These are phyloP conservation scores for Echinarachnius parma DNA, from an alignment of 53 echinoderm and acorn worm species.

Conservation along the genomic window DNA sequence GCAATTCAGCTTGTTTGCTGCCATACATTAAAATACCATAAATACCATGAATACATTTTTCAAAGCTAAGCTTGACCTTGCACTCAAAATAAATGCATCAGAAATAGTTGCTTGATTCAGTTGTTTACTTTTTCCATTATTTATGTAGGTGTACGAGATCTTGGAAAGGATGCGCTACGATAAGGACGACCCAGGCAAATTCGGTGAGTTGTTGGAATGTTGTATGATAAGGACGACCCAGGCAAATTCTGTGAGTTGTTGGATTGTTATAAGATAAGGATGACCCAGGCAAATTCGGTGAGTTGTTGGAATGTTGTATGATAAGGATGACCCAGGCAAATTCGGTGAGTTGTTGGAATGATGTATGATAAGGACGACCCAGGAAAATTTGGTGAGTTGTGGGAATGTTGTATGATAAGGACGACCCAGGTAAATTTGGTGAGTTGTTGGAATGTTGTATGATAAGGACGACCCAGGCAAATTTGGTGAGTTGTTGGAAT, in stretches of 20 bases:
- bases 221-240: conserved; percentile 83
- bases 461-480: too few relatives aligned
- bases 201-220: conserved; percentile 76
- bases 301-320: conserved; percentile 72
- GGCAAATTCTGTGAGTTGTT: conserved; percentile 87
- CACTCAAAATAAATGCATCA: too few relatives aligned
- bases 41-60: too few relatives aligned
- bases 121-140: background rate
- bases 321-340: conserved; percentile 80
- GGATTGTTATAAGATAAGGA: conserved; percentile 76
- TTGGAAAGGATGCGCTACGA: conserved; percentile 88
- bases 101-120: too few relatives aligned
- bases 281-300: conserved; percentile 93
- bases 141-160: conserved; percentile 82
- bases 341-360: conserved; percentile 88
- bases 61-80: too few relatives aligned
- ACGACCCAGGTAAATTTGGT: too few relatives aligned
- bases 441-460: too few relatives aligned
- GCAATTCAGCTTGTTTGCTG: too few relatives aligned
- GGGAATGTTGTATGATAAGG: background rate
- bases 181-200: conserved; percentile 80
- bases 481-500: too few relatives aligned
- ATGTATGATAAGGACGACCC: background rate
- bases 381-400: too few relatives aligned
- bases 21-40: too few relatives aligned